A percentile compares a stretch with the other conserved stretches of the same genome.
These are phyloP conservation scores for Heliocidaris erythrogramma DNA, from an alignment of 35 echinoderm and acorn worm species.

Conservation along the genomic window DNA sequence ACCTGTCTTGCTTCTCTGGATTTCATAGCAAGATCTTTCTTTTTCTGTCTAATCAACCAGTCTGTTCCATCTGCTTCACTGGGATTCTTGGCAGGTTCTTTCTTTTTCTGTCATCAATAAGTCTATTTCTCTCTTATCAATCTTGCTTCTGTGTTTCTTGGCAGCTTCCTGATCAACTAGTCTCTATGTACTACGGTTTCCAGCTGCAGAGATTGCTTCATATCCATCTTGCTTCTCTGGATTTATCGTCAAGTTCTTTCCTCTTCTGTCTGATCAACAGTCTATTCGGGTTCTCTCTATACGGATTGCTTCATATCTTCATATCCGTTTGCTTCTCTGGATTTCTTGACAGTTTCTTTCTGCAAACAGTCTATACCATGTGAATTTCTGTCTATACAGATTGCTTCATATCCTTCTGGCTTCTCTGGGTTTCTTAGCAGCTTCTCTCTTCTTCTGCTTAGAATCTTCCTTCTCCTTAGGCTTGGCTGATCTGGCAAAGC, in stretches of 20 bases:
- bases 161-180: background rate
- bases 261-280: background rate
- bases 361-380: background rate
- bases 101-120: slow-evolving; percentile 39
- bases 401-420: slow-evolving; percentile 19
- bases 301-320: background rate
- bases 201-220: no score
- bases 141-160: background rate
- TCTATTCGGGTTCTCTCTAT: background rate
- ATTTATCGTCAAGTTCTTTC: background rate
- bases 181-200: no score
- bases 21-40: no score
- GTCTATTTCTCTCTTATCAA: background rate
- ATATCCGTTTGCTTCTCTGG: background rate
- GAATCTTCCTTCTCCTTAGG: slow-evolving; percentile 66
- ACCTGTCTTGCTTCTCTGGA: no score
- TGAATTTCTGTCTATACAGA: background rate
- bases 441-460: slow-evolving; percentile 52
- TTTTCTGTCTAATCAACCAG: no score
- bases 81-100: slow-evolving; percentile 7
- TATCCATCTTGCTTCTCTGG: background rate
- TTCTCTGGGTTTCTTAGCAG: slow-evolving; percentile 31
- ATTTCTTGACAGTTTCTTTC: background rate
- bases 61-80: background rate
- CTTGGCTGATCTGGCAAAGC: slow-evolving; percentile 79